Evolutionary conservation across 1,140 invertebrate genomes (phyloP).

Genomic region (Tetramorium simillimum): DNA sequence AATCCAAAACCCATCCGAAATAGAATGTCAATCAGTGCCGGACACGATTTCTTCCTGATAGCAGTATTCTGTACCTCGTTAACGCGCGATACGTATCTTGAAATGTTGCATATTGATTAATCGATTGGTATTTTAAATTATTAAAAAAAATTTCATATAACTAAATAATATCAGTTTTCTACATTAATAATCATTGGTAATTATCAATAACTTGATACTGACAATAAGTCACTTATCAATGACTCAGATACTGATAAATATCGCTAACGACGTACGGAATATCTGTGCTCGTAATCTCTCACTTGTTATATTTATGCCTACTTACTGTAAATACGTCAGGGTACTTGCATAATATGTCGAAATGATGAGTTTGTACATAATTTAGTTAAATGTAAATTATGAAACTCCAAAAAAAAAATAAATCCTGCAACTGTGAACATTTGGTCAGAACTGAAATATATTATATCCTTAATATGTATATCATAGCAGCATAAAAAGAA

Average conservation of each 20-base stretch:
- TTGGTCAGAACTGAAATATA: slow-evolving; percentile 16
- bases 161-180: neutral
- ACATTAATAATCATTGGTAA: neutral
- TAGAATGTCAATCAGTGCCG: slow-evolving; percentile 25
- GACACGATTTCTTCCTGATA: neutral
- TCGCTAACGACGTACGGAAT: neutral
- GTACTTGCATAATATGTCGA: neutral
- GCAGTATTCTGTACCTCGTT: slow-evolving; percentile 1
- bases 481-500: slow-evolving; percentile 1
- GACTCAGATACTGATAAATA: neutral
- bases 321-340: slow-evolving; percentile 6
- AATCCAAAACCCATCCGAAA: slow-evolving; percentile 62
- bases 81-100: neutral
- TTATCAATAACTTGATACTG: too few relatives aligned
- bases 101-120: neutral
- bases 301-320: neutral
- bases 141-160: neutral
- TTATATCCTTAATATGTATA: slow-evolving; percentile 5
- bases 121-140: slow-evolving; percentile 2
- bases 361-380: slow-evolving; percentile 32
- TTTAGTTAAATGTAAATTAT: slow-evolving; percentile 3
- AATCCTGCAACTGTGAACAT: slow-evolving; percentile 1
- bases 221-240: neutral
- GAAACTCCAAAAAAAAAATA: slow-evolving; percentile 6
- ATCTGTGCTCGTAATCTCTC: slow-evolving; percentile 1